Conservation (phyloP, 2,888 invertebrate genomes). For the Platycheirus albimanus region DNA sequence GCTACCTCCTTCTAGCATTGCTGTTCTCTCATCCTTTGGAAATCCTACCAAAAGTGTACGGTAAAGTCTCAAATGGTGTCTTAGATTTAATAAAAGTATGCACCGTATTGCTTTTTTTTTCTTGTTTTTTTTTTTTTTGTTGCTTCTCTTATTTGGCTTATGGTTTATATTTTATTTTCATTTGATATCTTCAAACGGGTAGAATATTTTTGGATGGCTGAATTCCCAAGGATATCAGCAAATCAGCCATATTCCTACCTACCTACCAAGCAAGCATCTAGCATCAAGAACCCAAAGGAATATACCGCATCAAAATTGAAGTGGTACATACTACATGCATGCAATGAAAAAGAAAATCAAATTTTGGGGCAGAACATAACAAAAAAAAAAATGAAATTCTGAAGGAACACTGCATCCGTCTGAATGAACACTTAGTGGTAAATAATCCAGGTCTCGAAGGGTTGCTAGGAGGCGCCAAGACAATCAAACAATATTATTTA, state of each 20-base stretch:
- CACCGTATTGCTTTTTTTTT: conserved; percentile 46
- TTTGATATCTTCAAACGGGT: conserved; percentile 68
- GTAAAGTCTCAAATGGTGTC: conserved; percentile 72
- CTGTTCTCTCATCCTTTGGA: conserved; percentile 49
- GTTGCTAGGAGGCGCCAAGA: conserved; percentile 24
- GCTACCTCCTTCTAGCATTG: conserved; percentile 33
- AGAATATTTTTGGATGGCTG: conserved; percentile 63
- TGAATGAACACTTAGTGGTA: conserved; percentile 67
- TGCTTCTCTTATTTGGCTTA: conserved; percentile 25
- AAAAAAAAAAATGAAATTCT: conserved; percentile 22
- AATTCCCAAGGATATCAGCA: conserved; percentile 60
- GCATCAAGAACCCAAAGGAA: conserved; percentile 50
- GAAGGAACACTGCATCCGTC: conserved; percentile 15
- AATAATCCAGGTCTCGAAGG: conserved; percentile 39
- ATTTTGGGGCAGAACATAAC: no score
- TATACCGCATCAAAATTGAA: conserved; percentile 38
- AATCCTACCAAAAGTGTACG: conserved; percentile 39
- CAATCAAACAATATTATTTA: conserved; percentile 42
- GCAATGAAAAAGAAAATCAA: conserved; percentile 46
- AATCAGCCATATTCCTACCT: conserved; percentile 32
- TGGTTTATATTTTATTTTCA: conserved; percentile 64
- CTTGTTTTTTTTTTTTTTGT: no score
- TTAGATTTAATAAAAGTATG: conserved; percentile 74
- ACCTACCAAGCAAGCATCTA: conserved; percentile 13
- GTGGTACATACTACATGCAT: conserved; percentile 14